Evolutionary conservation across 2,797 vertebrate species (phyloP).

Genomic region (Cuculus canorus): DNA sequence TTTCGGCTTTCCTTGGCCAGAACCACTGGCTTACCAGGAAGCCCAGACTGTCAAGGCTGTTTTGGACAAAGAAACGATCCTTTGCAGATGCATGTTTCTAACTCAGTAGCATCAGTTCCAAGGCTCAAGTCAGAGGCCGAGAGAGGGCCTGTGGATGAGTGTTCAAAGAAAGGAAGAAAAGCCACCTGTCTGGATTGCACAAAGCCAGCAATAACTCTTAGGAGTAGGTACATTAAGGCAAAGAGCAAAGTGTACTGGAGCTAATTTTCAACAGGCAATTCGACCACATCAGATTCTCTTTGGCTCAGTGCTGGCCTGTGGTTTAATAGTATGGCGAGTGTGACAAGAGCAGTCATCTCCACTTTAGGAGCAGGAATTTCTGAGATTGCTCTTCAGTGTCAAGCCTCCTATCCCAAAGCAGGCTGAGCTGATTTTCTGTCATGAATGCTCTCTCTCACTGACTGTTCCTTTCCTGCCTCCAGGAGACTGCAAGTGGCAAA

Average conservation of each 20-base stretch:
- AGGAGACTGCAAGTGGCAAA: background rate
- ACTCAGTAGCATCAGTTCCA: background rate
- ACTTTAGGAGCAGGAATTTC: background rate
- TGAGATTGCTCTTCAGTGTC: background rate
- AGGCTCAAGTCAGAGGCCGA: rapidly evolving
- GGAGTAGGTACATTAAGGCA: background rate
- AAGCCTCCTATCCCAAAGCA: background rate
- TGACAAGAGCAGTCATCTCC: rapidly evolving
- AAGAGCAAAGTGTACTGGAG: background rate
- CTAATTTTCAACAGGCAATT: background rate
- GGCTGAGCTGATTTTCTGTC: background rate
- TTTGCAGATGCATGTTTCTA: background rate
- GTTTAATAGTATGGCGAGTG: background rate
- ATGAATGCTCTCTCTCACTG: background rate
- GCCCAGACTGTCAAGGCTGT: background rate
- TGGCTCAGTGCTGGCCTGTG: background rate
- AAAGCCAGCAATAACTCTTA: background rate
- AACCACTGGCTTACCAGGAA: background rate
- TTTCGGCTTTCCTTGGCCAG: background rate
- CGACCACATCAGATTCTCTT: background rate
- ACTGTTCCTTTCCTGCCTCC: background rate
- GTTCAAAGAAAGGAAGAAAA: background rate
- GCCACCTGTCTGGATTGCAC: background rate
- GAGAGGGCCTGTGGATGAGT: background rate
- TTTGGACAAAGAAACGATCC: background rate